Base-by-base conservation (phyloP, 1,140 invertebrate species). In the Meloidogyne exigua region DNA sequence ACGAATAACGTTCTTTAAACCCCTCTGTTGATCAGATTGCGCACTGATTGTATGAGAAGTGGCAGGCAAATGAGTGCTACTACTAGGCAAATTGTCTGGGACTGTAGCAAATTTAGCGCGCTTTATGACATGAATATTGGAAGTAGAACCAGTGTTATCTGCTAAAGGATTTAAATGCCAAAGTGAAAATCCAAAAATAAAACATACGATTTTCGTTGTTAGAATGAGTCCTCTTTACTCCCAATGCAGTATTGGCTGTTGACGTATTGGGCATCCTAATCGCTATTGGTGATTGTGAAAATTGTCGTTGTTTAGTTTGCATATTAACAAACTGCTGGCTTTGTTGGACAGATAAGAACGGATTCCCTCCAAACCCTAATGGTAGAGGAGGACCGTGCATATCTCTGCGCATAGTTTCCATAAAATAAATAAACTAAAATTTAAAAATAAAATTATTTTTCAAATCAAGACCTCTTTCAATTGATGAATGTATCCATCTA, bases 401-500 rank as follows among this genome's bases (percentile, higher is more conserved):
- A 36, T 63, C 57, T 15, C 71, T 62, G 4, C 71, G 71, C 21
- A 73, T 42, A 28, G 71, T 73, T 12, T 73, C 71, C 71, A 73
- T 28, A 21, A 26, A 26, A 62, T 73, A 73, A 12, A 73, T 57
- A 63, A 64, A 73, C 71, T 73, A 28, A 32, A 39, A 49, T 72
- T 11, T 0, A 2, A 57, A 13, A 57, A 66, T 9, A 49, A 15
- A 4, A 0, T 2, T 7, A 9, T 5, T 7, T n/a, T 36, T 12
- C 15, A 36, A 71, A 23, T 0, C 13, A 39, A 49, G n/a, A 73
- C 71, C 71, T 73, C 71, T 62, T 73, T 73, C 13, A 73, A 36
- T 63, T 73, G 71, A n/a, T 73, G 71, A n/a, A 73, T 65, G 57
- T 73, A 73, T 32, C 25, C 23, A 62, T 73, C 71, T 23, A 73